A percentile compares a stretch with the other conserved stretches of the same genome.
Conservation (phyloP, 2,888 invertebrate genomes). For the Caenorhabditis japonica region DNA sequence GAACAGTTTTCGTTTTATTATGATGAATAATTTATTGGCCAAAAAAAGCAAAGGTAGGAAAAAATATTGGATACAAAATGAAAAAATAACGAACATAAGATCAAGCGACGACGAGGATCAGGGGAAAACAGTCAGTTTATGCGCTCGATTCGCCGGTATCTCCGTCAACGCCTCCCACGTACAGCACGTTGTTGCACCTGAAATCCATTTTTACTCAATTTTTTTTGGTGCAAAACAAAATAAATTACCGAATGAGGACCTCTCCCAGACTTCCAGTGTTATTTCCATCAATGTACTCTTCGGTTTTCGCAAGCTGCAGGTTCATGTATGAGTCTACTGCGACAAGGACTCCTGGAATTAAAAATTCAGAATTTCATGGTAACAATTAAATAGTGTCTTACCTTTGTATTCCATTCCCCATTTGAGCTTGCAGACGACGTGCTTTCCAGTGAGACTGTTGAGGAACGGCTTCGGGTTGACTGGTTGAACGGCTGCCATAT, state of each 20-base stretch:
- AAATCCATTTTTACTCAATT: slow-evolving; percentile 21
- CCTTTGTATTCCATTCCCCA: slow-evolving; percentile 99
- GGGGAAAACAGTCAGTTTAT: slow-evolving; percentile 14
- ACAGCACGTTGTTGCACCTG: slow-evolving; percentile 76
- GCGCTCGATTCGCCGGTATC: slow-evolving; percentile 25
- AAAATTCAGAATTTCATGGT: neutral
- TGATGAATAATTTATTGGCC: slow-evolving; percentile 1
- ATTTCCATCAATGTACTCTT: slow-evolving; percentile 93
- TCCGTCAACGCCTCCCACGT: slow-evolving; percentile 34
- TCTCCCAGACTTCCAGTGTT: slow-evolving; percentile 95
- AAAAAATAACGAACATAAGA: slow-evolving; percentile 5
- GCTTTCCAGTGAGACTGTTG: slow-evolving; percentile 96
- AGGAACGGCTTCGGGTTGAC: slow-evolving; percentile 99
- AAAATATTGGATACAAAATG: neutral
- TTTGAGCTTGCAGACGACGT: slow-evolving; percentile 96
- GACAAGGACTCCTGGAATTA: slow-evolving; percentile 86
- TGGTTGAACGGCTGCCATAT: slow-evolving; percentile 80
- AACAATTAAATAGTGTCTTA: slow-evolving; percentile 16
- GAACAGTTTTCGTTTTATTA: no score
- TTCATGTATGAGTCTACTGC: slow-evolving; percentile 99
- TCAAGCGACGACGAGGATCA: slow-evolving; percentile 1
- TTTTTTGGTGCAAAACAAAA: no score
- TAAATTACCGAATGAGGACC: slow-evolving; percentile 87
- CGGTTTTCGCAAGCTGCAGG: slow-evolving; percentile 93
- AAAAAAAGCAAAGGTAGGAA: no score